Conservation (phyloP, 2,888 invertebrate genomes). For the Stenurella melanura region DNA sequence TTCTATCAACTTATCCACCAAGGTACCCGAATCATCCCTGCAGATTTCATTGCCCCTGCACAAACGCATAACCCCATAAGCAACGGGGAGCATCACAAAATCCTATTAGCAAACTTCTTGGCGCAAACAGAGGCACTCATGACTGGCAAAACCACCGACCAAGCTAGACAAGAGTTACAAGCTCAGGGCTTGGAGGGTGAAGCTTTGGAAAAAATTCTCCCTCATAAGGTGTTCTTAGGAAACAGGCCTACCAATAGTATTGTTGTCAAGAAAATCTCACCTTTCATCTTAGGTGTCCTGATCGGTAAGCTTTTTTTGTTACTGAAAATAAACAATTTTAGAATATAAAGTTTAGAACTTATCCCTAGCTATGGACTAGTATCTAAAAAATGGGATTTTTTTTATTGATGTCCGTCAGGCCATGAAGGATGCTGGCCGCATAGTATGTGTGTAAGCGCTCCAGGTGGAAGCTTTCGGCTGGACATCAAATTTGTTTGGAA, state of each 20-base stretch:
- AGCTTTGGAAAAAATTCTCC: constrained; percentile 86
- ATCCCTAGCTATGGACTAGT: too few relatives aligned
- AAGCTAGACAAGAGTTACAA: constrained; percentile 87
- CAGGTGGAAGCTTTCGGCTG: too few relatives aligned
- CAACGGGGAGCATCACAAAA: constrained; percentile 92
- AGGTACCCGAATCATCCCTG: constrained; percentile 89
- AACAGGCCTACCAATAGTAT: constrained; percentile 99
- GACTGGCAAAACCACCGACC: constrained; percentile 76
- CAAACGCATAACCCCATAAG: constrained; percentile 91
- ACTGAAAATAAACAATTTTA: not conserved
- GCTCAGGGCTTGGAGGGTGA: constrained; percentile 85
- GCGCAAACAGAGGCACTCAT: constrained; percentile 99
- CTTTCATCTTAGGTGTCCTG: constrained; percentile 93
- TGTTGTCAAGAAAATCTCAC: constrained; percentile 91
- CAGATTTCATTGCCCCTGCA: constrained; percentile 97
- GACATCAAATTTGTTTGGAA: too few relatives aligned
- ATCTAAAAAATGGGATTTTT: too few relatives aligned
- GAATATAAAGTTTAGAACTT: too few relatives aligned
- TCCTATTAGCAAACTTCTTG: constrained; percentile 96
- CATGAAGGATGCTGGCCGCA: too few relatives aligned
- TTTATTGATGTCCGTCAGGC: too few relatives aligned
- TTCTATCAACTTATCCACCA: constrained; percentile 99
- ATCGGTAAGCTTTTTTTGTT: constrained; percentile 82
- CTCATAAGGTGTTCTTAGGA: constrained; percentile 97
- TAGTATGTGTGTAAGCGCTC: too few relatives aligned